Evolutionary conservation across 2,888 invertebrate species (phyloP), one percentile per base, ranked within the genome.

Genomic region (Glyphotaelius pellucidus): DNA sequence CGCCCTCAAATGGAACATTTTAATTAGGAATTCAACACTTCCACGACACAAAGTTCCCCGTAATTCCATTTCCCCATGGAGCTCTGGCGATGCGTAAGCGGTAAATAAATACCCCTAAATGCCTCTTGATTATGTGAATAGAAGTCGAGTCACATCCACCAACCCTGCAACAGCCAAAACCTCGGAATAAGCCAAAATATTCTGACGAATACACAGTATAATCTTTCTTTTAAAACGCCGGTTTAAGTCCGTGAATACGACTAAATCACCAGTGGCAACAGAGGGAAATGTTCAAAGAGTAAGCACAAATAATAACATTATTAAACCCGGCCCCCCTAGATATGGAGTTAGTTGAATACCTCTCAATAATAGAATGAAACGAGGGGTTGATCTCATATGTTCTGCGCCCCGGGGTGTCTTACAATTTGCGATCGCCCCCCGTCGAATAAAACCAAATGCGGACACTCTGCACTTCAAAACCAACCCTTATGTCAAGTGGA

Each of bases 51-150:
- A 91, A 87, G 87, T 85, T 83, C 47, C 84, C 89, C 83, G 47
- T 79, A 84, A 88, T 88, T 88, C 88, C 79, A 47, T 42, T 84
- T 90, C 90, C 90, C 90, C 38, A 79, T 85, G 86, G 90, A 86
- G 30, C 30, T 79, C 80, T 32, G 88, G 47, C 84, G 89, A 87
- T 31, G 86, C 89, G 92, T 93, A 93, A 93, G 91, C 93, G 92
- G 92, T 92, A 93, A 93, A 93, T 93, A 93, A 93, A 93, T 93
- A 93, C 93, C 93, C 93, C 88, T 93, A 92, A 93, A 93, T 92
- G 92, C 92, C 92, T 91, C 92, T 92, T 92, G 91, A 93, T 93
- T 93, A 93, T 92, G 89, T 90, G 91, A 90, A 91, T 90, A 90
- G 79, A 47, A 90, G 85, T 31, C 42, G 91, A 91, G 91, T 91